A percentile compares a stretch with the other conserved stretches of the same genome.
phyloP scores from a whole-genome alignment of 30 jellyfish, hydroid and myxozoan genomes.

The Aurelia sp. region DNA sequence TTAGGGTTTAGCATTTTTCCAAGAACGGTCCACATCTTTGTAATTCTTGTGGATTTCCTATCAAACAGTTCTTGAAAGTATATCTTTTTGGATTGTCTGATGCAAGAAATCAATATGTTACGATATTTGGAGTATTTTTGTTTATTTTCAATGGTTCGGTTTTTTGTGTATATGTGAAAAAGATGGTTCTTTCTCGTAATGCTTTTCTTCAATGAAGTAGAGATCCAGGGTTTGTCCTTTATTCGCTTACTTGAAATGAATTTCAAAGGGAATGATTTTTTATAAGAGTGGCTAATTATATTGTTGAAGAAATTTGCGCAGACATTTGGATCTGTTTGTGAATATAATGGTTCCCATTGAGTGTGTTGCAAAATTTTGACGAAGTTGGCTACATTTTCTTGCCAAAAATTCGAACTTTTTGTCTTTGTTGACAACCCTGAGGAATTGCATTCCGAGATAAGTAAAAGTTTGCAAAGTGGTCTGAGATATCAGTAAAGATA shows the following conservation, averaged over 20 bases:
- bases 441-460: not conserved
- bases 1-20: slow-evolving; percentile 2
- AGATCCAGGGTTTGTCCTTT: slow-evolving; percentile 19
- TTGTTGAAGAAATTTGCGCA: not conserved
- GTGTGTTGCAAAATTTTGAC: not conserved
- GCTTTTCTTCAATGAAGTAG: not conserved
- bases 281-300: not conserved
- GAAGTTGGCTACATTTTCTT: not conserved
- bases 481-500: slow-evolving; percentile 2
- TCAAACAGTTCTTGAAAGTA: slow-evolving; percentile 12
- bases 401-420: not conserved
- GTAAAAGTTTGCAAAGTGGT: slow-evolving; percentile 19
- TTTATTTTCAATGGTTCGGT: slow-evolving; percentile 1
- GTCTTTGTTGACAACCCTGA: not conserved
- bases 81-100: slow-evolving; percentile 3
- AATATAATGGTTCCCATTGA: not conserved
- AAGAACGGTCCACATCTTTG: slow-evolving; percentile 12
- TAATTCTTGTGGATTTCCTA: slow-evolving; percentile 6
- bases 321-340: not conserved
- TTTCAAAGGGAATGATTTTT: slow-evolving; percentile 15
- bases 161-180: not conserved
- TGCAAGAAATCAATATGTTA: not conserved
- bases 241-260: not conserved
- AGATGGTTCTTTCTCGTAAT: not conserved
- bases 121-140: slow-evolving; percentile 10